Base-by-base conservation (phyloP, 1,140 invertebrate genomes). In the Eulimnadia texana region DNA sequence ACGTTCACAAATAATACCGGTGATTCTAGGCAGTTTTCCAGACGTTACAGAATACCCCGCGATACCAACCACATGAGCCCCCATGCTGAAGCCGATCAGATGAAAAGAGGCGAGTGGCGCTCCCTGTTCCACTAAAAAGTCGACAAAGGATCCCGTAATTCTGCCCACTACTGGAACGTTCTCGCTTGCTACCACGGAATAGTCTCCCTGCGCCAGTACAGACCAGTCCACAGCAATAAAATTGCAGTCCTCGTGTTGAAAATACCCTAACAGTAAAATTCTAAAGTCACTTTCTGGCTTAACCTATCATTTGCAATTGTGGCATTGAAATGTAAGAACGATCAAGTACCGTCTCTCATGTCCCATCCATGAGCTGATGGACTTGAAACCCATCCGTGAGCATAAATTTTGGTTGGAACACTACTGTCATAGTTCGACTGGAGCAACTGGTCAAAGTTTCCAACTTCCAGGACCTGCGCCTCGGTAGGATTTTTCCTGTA, bases 171-270 rank as follows among this genome's bases (percentile, higher is more conserved):
- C 61, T 2, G 77, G 73, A 0, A 78, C 74, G 66, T 82, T 82
- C 9, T 67, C 59, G 0, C 79, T 76, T 0, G 80, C 78, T 9
- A 51, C 27, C 0, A 42, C 24, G 57, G 80, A 78, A 58, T 63
- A 61, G 11, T 28, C 29, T 64, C n/a, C 69, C 62, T 1, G 19
- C 11, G 61, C 55, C 22, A 60, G 19, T 19, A 72, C 61, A 60
- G 71, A 72, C 80, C 79, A 81, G 63, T 80, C 78, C 0, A 81
- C 71, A 0, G 76, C 73, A 49, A 82, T 78, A 2, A 82, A 72
- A 58, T 82, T 82, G 19, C 70, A 72, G 59, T 78, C 73, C 3
- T 67, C 70, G 2, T 69, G 68, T 0, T 64, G 65, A 1, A 79
- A 65, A 56, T 76, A 78, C 1, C 74, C 77, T 63, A 69, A 3